Base-by-base conservation (phyloP, 2,113 vertebrate genomes). In the Strix uralensis region DNA sequence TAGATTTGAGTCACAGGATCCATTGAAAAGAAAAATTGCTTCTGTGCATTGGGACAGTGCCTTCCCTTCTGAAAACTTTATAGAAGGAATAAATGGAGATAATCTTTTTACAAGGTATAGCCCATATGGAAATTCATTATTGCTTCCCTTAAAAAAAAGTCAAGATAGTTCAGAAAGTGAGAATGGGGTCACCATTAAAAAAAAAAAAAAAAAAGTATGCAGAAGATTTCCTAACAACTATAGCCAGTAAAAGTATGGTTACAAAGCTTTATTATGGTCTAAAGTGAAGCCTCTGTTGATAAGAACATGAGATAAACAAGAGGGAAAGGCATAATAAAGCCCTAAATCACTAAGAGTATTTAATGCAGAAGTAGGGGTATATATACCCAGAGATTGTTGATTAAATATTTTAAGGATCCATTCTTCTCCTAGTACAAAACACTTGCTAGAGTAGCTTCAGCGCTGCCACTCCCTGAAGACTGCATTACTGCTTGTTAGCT, bases 21-120 rank as follows among this genome's bases (percentile, higher is more conserved):
- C 96, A 97, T 59, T 97, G 97, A 97, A 97, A 97, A 95, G 95
- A 98, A 96, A 97, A 96, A 97, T 98, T 97, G 96, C 96, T 96
- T 97, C 96, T 96, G 97, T 97, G 97, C 62, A 97, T 97, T 98
- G 97, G 97, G 97, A 94, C 94, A 72, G 85, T 81, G 95, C 95
- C 97, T 97, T 96, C 92, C 92, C 92, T 96, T 92, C 92, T 95
- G 89, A 96, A 96, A 97, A 98, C 90, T 97, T 97, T 93, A 96
- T 96, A 93, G 90, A 89, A 96, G 90, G 96, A 97, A 83, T 78
- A 97, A 92, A 92, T 77, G 82, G 91, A 70, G 98, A 98, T 98
- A 97, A 97, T 98, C 97, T 97, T 97, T 97, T 97, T 95, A 97
- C 97, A 98, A 97, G 97, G 96, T 96, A 94, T 89, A 97, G 95